These are phyloP conservation scores for Myopa tessellatipennis DNA, from an alignment of 2,888 invertebrate species.

Conservation along the genomic window DNA sequence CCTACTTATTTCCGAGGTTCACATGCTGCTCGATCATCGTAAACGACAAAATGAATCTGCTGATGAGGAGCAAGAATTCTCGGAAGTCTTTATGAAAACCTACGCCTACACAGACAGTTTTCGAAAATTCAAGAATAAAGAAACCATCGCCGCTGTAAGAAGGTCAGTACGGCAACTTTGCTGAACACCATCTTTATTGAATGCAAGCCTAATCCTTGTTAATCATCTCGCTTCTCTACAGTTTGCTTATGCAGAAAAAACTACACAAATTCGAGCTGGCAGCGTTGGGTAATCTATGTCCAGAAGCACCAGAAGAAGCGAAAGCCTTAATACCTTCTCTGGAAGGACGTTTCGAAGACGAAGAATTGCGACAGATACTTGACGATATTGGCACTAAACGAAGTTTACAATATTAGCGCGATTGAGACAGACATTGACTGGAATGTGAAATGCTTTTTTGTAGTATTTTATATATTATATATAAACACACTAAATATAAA, in stretches of 20 bases:
- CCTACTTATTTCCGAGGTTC: conserved; percentile 93
- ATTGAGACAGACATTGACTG: not conserved
- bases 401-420: conserved; percentile 90
- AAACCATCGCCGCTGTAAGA: conserved; percentile 95
- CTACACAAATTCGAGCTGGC: conserved; percentile 98
- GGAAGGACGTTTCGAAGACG: conserved; percentile 97
- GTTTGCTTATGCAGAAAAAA: conserved; percentile 92
- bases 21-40: conserved; percentile 95
- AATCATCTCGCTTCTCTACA: conserved; percentile 67
- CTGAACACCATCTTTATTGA: too few relatives aligned
- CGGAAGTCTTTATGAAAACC: conserved; percentile 98
- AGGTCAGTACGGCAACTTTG: conserved; percentile 72
- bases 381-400: conserved; percentile 99
- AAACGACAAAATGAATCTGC: conserved; percentile 98
- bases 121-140: conserved; percentile 97
- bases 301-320: conserved; percentile 98
- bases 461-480: not conserved
- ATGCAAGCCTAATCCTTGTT: too few relatives aligned
- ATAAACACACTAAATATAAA: not conserved
- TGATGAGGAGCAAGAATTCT: conserved; percentile 98
- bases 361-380: conserved; percentile 93
- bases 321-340: conserved; percentile 96
- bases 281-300: conserved; percentile 97
- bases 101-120: conserved; percentile 95
- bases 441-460: not conserved